Evolutionary conservation across 2,797 vertebrate genomes (phyloP), one percentile per base, ranked within the genome.

Genomic region (Agapornis canus): DNA sequence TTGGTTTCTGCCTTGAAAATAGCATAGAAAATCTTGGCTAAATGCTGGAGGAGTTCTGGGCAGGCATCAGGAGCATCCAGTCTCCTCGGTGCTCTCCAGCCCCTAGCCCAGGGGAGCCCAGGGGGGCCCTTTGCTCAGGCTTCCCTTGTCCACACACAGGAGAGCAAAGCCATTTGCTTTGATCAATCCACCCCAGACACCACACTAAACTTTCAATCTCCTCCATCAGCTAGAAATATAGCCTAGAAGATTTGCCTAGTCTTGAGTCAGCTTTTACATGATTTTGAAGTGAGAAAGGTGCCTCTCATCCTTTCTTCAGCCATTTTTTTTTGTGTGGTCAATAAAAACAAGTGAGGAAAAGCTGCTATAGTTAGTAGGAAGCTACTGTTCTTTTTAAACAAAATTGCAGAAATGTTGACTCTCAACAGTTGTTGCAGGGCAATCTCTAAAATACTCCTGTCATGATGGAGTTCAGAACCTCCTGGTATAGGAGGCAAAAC

Each of bases 1-100:
- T 56, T n/a, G 8, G 29, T 71, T 93, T 52, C 82, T 93, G 63
- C 51, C 47, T 92, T 80, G 56, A 84, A 95, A 96, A 95, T 42
- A 94, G 63, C 54, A 60, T 56, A 79, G n/a, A 16, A 90, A 66
- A 60, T 72, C 76, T 75, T 94, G 73, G 70, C 80, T 86, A 70
- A 76, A 66, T 2, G 2, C 43, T 84, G 51, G 26, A 20, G 86
- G 94, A 79, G 15, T 80, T 64, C 66, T 66, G 70, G 54, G 63
- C 60, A 89, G 56, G 43, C 66, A 51, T 35, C 56, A 84, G 57
- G 56, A 93, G 59, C 77, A 90, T 51, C 51, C 17, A 5, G 22
- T 10, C 31, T 88, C 52, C 70, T 70, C 20, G 40, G 19, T 3
- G 1, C 40, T 47, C 21, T 73, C 89, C 71, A 76, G 43, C 8